A percentile compares a stretch with the other conserved stretches of the same genome.
phyloP scores from a whole-genome alignment of 2,888 invertebrate genomes.

The Minunthozetes semirufus region DNA sequence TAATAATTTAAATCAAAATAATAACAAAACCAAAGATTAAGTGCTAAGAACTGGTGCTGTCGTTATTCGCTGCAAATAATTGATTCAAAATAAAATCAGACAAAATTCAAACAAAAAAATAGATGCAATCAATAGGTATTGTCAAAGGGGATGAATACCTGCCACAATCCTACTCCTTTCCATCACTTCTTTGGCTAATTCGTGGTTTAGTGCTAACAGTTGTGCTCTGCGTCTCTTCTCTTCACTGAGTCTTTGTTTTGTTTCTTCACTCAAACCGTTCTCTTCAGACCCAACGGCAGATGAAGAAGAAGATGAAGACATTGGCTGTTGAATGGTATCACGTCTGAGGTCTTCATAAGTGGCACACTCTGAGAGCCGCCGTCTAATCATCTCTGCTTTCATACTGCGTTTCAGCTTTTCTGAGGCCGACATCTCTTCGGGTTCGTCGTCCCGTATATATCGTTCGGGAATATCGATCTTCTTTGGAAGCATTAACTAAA shows the following conservation, averaged over 20 bases:
- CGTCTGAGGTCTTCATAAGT: slow-evolving; percentile 29
- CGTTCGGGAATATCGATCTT: slow-evolving; percentile 42
- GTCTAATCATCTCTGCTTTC: slow-evolving; percentile 42
- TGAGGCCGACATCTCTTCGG: slow-evolving; percentile 41
- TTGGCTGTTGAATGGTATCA: slow-evolving; percentile 1
- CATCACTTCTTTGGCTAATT: slow-evolving; percentile 78
- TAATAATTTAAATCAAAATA: neutral
- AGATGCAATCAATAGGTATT: neutral
- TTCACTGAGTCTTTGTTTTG: slow-evolving; percentile 66
- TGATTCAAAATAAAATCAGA: neutral
- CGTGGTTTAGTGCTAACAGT: slow-evolving; percentile 80
- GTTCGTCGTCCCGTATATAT: slow-evolving; percentile 41
- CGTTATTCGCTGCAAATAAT: slow-evolving; percentile 13
- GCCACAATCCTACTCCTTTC: slow-evolving; percentile 92
- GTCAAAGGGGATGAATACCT: slow-evolving; percentile 55
- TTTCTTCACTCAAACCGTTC: slow-evolving; percentile 12
- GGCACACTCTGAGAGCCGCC: slow-evolving; percentile 40
- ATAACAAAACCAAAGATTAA: neutral
- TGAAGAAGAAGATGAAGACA: slow-evolving; percentile 4
- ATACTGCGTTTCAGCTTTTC: slow-evolving; percentile 40
- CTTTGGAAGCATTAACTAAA: slow-evolving; percentile 62
- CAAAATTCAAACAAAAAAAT: neutral
- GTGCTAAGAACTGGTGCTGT: slow-evolving; percentile 13
- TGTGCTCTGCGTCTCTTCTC: slow-evolving; percentile 83
- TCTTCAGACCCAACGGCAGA: slow-evolving; percentile 18